Evolutionary conservation across 2,888 invertebrate genomes (phyloP), one percentile per base, ranked within the genome.

Genomic region (Cephus spinipes): DNA sequence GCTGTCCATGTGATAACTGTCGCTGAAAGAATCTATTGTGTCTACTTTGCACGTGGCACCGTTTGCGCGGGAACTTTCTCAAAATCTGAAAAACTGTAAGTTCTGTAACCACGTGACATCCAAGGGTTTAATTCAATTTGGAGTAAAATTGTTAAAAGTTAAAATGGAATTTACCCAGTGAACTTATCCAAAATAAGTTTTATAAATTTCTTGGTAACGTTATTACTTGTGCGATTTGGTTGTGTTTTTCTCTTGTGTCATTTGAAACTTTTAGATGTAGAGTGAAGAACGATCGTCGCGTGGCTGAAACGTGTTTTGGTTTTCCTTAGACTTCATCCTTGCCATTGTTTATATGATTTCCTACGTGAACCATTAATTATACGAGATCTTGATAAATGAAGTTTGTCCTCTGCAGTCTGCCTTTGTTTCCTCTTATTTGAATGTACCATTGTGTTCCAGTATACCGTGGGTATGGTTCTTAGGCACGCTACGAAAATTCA

Each of bases 311-410:
- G 31, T 32, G 71, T 15, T 55, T 55, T 55, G 71, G 31, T 31
- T 33, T 33, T 71, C 71, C 12, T 71, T 31, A 71, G 71, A 31
- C 71, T 12, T 23, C 31, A 71, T 71, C 55, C 55, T 31, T 31
- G 30, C 31, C 12, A 71, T 71, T 71, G 71, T 71, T 12, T 71
- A 12, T 71, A 71, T 33, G 71, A 31, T 31, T 33, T 12, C 71
- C 12, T 33, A 23, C 31, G 71, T 33, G 71, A 32, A 71, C 32
- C 30, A 71, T 71, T 71, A 71, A 71, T 71, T 71, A 71, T 71
- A 12, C 71, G 12, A 12, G 31, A 71, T 15, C 32, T 71, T 71
- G 71, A 71, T 71, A 31, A 71, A 31, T 71, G 71, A 71, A 71
- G 71, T 71, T 71, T 71, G 71, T 33, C 31, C 69, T 33, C 12